Conservation (phyloP, 1,140 invertebrate genomes). For the Bombus consobrinus region DNA sequence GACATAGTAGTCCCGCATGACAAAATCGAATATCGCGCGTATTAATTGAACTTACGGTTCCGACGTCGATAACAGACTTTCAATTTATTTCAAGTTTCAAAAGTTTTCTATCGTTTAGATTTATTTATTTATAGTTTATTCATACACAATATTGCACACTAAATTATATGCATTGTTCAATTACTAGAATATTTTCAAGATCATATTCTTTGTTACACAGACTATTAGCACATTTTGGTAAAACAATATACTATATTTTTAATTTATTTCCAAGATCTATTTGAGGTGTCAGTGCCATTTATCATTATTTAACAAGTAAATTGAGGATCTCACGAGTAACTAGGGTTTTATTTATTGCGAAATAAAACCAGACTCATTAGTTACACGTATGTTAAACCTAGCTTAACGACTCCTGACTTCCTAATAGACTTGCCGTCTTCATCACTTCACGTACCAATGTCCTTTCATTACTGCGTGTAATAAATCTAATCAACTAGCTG, state of each 20-base stretch:
- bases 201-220: background rate
- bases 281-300: background rate
- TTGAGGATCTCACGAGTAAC: background rate
- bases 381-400: background rate
- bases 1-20: no score
- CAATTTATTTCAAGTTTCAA: background rate
- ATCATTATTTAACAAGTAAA: background rate
- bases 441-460: background rate
- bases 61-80: background rate
- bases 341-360: background rate
- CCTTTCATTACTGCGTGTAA: background rate
- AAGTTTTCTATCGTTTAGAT: no score
- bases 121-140: background rate
- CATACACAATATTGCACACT: no score
- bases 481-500: background rate
- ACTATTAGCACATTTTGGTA: background rate
- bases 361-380: conserved; percentile 6
- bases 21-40: conserved; percentile 29
- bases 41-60: conserved; percentile 29
- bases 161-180: background rate
- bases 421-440: conserved; percentile 4
- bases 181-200: background rate
- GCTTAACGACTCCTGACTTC: background rate
- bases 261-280: background rate
- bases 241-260: background rate